Evolutionary conservation across 2,113 vertebrate genomes (phyloP).

Genomic region (Mandrillus leucophaeus): DNA sequence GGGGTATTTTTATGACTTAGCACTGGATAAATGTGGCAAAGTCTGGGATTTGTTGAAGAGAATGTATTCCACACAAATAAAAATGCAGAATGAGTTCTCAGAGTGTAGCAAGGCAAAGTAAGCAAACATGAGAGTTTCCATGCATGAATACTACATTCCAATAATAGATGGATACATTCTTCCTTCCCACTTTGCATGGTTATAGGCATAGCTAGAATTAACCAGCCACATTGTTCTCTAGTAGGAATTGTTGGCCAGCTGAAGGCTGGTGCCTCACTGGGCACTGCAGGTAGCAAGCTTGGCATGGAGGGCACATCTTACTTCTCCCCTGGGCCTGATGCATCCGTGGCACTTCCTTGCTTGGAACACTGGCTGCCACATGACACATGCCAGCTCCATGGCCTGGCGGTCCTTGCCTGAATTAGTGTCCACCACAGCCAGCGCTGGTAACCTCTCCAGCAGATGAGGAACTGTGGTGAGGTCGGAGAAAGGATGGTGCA

Average conservation of each 20-base stretch:
- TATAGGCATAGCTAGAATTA: background rate
- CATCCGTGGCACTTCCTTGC: background rate
- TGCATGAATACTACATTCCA: background rate
- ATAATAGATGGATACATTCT: background rate
- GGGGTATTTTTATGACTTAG: constrained; percentile 44
- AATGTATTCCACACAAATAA: constrained; percentile 51
- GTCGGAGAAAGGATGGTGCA: background rate
- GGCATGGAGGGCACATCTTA: background rate
- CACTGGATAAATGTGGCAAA: background rate
- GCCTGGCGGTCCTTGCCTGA: background rate
- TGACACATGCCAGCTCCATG: background rate
- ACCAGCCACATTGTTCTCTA: background rate
- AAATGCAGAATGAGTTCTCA: constrained; percentile 29
- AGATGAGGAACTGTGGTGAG: background rate
- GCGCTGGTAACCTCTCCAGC: background rate
- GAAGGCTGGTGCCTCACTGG: background rate
- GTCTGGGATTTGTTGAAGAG: constrained; percentile 36
- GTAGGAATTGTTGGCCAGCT: background rate
- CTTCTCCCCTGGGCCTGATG: background rate
- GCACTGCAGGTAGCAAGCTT: background rate
- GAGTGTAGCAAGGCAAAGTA: background rate
- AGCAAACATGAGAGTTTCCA: background rate
- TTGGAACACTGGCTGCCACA: background rate
- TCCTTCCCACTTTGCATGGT: background rate
- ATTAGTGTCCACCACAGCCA: background rate